Percentiles rank a stretch among this genome's conserved stretches.
phyloP scores from a whole-genome alignment of 2,797 vertebrate genomes.

The Zonotrichia albicollis region DNA sequence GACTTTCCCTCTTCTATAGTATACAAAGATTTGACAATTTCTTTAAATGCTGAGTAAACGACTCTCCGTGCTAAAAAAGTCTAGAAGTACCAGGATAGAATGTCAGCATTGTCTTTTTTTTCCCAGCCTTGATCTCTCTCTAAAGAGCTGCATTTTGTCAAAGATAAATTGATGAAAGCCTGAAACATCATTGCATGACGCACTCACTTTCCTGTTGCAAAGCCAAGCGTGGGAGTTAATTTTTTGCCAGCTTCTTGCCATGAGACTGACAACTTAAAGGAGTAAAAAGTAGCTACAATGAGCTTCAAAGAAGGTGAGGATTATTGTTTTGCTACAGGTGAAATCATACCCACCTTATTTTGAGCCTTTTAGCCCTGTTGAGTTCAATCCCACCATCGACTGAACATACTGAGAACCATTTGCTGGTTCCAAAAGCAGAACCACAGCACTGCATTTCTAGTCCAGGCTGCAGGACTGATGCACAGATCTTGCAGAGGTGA shows the following conservation, averaged over 20 bases:
- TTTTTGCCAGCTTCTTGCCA: conserved; percentile 10
- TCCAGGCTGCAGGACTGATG: not conserved
- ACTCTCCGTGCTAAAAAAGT: not conserved
- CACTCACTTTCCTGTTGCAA: not conserved
- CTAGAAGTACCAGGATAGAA: not conserved
- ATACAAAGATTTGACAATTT: not conserved
- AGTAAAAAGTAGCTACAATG: not conserved
- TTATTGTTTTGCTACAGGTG: not conserved
- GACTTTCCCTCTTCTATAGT: not conserved
- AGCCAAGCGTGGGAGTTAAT: not conserved
- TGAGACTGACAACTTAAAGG: not conserved
- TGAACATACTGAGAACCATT: not conserved
- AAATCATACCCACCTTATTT: not conserved
- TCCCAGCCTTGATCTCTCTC: not conserved
- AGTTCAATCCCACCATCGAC: not conserved
- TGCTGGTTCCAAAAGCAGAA: not conserved
- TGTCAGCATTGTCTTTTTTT: not conserved
- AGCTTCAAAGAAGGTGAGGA: not conserved
- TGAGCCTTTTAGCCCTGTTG: not conserved
- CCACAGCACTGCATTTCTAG: not conserved
- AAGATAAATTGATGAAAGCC: not conserved
- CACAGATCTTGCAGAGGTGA: not conserved
- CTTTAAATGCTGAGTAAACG: not conserved
- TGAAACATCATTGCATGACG: not conserved
- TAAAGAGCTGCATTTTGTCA: not conserved